A percentile compares a stretch with the other conserved stretches of the same genome.
phyloP scores from a whole-genome alignment of 2,113 vertebrate species.

The Ahaetulla prasina region DNA sequence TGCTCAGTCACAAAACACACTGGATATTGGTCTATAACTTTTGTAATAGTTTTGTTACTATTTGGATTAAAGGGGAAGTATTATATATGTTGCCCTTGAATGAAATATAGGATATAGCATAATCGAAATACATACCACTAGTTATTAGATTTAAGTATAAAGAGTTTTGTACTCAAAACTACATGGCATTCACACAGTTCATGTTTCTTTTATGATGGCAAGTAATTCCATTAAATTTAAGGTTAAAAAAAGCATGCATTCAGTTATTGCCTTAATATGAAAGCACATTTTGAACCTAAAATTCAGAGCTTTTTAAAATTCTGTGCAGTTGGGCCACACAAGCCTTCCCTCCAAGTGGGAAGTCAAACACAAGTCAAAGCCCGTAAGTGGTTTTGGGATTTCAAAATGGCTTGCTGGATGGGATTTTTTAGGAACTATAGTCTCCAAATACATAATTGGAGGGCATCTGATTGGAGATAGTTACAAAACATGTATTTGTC shows the following conservation, averaged over 20 bases:
- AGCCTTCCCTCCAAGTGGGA: not conserved
- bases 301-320: not conserved
- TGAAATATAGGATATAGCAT: not conserved
- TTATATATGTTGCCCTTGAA: not conserved
- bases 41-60: not conserved
- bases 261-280: not conserved
- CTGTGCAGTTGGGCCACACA: not conserved
- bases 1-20: not conserved
- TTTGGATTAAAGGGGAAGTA: not conserved
- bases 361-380: too few species aligned
- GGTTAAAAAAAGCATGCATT: not conserved
- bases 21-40: not conserved
- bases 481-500: not conserved
- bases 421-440: not conserved
- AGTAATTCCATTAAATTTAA: not conserved
- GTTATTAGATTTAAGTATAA: not conserved
- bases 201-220: not conserved
- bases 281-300: not conserved
- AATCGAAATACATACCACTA: not conserved
- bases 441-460: not conserved
- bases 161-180: not conserved
- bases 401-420: not conserved
- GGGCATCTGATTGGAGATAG: not conserved
- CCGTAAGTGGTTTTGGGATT: not conserved
- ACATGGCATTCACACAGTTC: not conserved